Conservation (phyloP, 1,140 invertebrate genomes). For the Nautilus pompilius region DNA sequence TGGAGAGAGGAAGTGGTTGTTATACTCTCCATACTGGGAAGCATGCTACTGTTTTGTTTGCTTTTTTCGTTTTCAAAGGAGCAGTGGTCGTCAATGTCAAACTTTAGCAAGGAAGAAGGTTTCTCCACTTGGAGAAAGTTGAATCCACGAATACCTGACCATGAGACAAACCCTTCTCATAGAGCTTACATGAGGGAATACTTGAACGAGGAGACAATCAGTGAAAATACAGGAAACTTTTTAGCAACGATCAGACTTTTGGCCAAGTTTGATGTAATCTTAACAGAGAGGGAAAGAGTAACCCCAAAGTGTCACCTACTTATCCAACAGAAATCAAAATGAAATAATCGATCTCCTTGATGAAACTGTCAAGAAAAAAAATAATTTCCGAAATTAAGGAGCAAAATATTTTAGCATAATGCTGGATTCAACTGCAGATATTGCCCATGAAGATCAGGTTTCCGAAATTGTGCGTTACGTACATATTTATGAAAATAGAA, state of each 20-base stretch:
- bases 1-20: not conserved
- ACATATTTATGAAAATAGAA: not conserved
- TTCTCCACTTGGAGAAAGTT: not conserved
- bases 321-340: not conserved
- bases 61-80: not conserved
- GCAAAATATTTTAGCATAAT: not conserved
- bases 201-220: not conserved
- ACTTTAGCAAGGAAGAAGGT: not conserved
- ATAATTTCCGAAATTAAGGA: not conserved
- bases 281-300: not conserved
- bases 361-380: not conserved
- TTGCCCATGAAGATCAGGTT: not conserved
- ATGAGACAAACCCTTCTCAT: conserved; percentile 1
- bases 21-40: conserved; percentile 2
- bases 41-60: not conserved
- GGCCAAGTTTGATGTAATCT: not conserved
- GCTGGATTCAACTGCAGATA: not conserved
- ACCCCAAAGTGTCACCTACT: not conserved
- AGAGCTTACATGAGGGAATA: not conserved
- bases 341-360: not conserved
- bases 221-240: not conserved
- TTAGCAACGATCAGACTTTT: not conserved
- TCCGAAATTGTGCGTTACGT: not conserved
- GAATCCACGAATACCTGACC: not conserved
- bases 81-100: not conserved